Base-by-base conservation (phyloP, 2,888 invertebrate genomes). In the Odiellus spinosus region DNA sequence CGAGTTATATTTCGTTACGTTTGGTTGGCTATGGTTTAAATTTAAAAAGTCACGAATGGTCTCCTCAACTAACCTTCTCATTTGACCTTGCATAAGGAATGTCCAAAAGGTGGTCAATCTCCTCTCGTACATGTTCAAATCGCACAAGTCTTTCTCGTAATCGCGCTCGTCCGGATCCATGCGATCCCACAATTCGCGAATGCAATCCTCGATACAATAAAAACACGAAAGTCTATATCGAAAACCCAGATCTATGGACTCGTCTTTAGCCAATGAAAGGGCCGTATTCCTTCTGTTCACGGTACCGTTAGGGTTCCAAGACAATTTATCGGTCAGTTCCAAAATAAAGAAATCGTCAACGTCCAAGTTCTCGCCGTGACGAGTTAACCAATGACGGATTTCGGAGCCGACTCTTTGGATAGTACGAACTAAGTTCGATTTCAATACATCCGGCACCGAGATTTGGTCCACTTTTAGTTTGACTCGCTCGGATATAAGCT, bases 271-370 rank as follows among this genome's bases (percentile, higher is more conserved):
- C 35, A 49, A 41, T 19, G n/a, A 20, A 34, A 43, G 34, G 18
- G 46, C 41, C 46, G 49, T 49, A 44, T 46, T 49, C 45, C 45
- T 46, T 35, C 36, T 33, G 41, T 46, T 43, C 36, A 49, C 36
- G 40, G 44, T 49, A 6, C 49, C 46, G 34, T 50, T 40, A 19
- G 46, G 20, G 43, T 45, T 46, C 49, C 43, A 49, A 40, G 39
- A 49, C 39, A 49, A 8, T 20, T 42, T 18, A 36, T 35, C 36
- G 17, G 19, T 17, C 12, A 35, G 14, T 26, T 26, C 26, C 26
- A 8, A 4, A 6, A 26, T 26, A 8, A 26, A 26, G 26, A 26
- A 26, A 8, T 26, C 26, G 8, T 26, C 26, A 8, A 26, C 26
- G 26, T 19, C 20, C 33, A 21, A 21, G 15, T 19, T 33, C 26